Conservation (phyloP, 2,888 invertebrate genomes). For the Tenthredo amoena region DNA sequence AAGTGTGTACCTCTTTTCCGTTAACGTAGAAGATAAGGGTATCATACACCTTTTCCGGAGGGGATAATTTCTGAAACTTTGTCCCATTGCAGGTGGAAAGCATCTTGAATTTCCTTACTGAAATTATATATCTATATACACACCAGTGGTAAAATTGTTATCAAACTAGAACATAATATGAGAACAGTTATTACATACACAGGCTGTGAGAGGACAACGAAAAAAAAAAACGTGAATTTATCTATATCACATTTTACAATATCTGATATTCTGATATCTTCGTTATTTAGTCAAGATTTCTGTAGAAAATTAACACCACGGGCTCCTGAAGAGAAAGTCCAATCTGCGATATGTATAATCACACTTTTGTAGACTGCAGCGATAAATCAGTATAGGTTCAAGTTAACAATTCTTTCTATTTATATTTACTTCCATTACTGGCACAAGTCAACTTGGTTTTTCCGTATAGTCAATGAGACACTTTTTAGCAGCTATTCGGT, state of each 20-base stretch:
- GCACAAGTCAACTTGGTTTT: neutral
- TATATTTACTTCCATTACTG: constrained; percentile 2
- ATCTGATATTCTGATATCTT: neutral
- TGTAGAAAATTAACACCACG: neutral
- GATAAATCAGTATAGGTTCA: neutral
- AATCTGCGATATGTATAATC: neutral
- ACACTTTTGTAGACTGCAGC: neutral
- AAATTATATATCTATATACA: neutral
- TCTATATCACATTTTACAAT: neutral
- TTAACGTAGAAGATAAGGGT: constrained; percentile 82
- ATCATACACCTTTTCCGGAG: constrained; percentile 57
- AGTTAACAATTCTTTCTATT: neutral
- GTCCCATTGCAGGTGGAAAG: constrained; percentile 12
- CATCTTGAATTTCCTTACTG: constrained; percentile 23
- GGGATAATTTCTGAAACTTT: constrained; percentile 12
- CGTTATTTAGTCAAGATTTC: neutral
- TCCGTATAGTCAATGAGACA: neutral
- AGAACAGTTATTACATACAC: neutral
- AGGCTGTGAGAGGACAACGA: neutral
- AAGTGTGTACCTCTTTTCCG: constrained; percentile 80
- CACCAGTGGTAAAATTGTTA: neutral
- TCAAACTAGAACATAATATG: neutral
- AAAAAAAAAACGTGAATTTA: neutral
- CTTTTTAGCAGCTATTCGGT: neutral
- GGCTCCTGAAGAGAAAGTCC: neutral